Percentiles rank a stretch among this genome's conserved stretches.
phyloP scores from a whole-genome alignment of 2,888 invertebrate species.

The Icerya purchasi region DNA sequence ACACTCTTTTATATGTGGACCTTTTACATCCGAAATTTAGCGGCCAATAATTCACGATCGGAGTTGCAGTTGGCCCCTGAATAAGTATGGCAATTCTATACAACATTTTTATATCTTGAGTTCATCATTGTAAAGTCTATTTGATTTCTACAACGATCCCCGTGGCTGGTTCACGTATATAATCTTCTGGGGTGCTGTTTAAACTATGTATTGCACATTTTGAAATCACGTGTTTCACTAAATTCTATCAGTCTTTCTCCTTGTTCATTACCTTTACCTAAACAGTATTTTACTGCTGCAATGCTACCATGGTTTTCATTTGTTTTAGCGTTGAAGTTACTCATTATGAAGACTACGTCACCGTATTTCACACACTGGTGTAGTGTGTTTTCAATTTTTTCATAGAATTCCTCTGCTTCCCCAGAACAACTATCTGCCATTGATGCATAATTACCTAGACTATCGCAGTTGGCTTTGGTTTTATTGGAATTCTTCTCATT shows the following conservation, averaged over 20 bases:
- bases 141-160: conserved; percentile 1
- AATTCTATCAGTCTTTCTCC: conserved; percentile 5
- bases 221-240: not conserved
- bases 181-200: conserved; percentile 1
- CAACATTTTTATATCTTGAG: not conserved
- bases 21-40: not conserved
- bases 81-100: not conserved
- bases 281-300: not conserved
- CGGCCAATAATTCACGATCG: not conserved
- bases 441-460: too few relatives aligned
- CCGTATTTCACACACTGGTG: not conserved
- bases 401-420: too few relatives aligned
- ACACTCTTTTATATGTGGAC: too few relatives aligned
- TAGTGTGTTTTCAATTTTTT: too few relatives aligned
- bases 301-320: not conserved
- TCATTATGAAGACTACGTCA: not conserved
- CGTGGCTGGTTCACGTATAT: conserved; percentile 3
- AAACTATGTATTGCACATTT: conserved; percentile 3
- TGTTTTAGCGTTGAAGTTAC: not conserved
- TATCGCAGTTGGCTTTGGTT: too few relatives aligned
- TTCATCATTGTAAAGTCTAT: not conserved
- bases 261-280: not conserved
- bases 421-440: too few relatives aligned
- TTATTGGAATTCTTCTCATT: too few relatives aligned
- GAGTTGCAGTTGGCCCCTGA: not conserved